These are phyloP conservation scores for Limnephilus auricula DNA, from an alignment of 2,888 invertebrate species.

Conservation along the genomic window DNA sequence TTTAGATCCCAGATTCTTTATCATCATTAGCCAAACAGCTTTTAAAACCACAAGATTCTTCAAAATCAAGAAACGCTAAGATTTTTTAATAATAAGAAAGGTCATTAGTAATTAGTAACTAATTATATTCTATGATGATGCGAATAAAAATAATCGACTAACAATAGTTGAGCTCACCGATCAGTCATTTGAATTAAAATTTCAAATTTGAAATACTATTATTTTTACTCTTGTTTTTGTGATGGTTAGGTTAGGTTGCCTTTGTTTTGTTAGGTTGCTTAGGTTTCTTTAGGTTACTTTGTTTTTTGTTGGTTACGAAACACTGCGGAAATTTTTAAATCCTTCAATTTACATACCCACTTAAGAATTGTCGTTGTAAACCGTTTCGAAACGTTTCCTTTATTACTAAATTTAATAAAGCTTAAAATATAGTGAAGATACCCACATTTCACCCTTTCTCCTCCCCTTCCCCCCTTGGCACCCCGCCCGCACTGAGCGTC, in stretches of 20 bases:
- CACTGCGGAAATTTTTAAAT: neutral
- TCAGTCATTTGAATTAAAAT: neutral
- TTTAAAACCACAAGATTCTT: neutral
- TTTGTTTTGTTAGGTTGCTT: too few relatives aligned
- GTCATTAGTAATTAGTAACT: too few relatives aligned
- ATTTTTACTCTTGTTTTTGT: neutral
- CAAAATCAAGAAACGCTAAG: too few relatives aligned
- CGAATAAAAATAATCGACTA: neutral
- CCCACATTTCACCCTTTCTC: conserved; percentile 67
- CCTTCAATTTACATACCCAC: neutral
- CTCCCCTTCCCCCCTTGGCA: conserved; percentile 57
- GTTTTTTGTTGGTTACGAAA: neutral
- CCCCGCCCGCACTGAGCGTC: conserved; percentile 49
- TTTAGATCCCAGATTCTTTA: neutral
- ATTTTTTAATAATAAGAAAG: too few relatives aligned
- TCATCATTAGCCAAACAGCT: neutral
- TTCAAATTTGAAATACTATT: neutral
- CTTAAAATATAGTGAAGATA: conserved; percentile 74
- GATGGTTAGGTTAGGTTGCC: too few relatives aligned
- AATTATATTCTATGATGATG: too few relatives aligned
- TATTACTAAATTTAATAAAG: conserved; percentile 5
- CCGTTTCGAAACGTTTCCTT: neutral
- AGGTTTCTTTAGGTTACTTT: too few relatives aligned
- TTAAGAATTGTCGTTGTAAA: neutral
- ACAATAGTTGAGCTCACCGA: neutral